phyloP scores from a whole-genome alignment of 2,113 vertebrate genomes.

The Corythornis cristatus region DNA sequence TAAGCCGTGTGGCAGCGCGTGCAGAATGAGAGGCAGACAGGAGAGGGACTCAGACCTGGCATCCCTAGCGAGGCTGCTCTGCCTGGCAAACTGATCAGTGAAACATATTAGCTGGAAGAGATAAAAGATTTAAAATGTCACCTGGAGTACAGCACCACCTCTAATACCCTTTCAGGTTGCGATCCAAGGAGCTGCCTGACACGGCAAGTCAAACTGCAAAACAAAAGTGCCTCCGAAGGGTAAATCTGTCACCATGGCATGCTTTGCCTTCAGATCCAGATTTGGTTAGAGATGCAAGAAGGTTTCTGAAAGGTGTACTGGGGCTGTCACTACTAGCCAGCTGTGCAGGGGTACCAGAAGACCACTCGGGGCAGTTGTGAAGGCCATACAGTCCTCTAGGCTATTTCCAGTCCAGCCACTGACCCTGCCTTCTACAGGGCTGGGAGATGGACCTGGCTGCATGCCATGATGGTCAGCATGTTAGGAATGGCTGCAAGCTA shows the following conservation, averaged over 20 bases:
- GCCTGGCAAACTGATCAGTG: conserved; percentile 30
- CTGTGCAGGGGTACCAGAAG: not conserved
- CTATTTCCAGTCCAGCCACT: not conserved
- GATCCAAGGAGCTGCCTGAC: conserved; percentile 20
- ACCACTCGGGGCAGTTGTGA: rapidly evolving
- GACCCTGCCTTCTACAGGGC: not conserved
- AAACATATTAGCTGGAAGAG: conserved; percentile 28
- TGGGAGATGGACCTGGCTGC: not conserved
- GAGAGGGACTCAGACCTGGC: conserved; percentile 17
- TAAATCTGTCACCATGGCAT: conserved; percentile 3
- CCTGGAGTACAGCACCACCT: not conserved
- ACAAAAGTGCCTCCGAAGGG: conserved; percentile 7
- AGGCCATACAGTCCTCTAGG: not conserved
- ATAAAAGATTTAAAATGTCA: conserved; percentile 63
- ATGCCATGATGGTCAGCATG: not conserved
- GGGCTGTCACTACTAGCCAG: not conserved
- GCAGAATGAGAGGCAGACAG: conserved; percentile 28
- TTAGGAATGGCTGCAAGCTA: not conserved
- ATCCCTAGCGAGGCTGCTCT: not conserved
- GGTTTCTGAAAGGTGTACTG: not conserved
- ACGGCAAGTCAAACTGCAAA: conserved; percentile 3
- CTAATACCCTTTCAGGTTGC: conserved; percentile 17
- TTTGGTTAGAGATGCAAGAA: not conserved
- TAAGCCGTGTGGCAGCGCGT: conserved; percentile 18
- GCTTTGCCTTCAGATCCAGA: not conserved